Base-by-base conservation (phyloP, 2,797 vertebrate species). In the Muraenolepis orangiensis region DNA sequence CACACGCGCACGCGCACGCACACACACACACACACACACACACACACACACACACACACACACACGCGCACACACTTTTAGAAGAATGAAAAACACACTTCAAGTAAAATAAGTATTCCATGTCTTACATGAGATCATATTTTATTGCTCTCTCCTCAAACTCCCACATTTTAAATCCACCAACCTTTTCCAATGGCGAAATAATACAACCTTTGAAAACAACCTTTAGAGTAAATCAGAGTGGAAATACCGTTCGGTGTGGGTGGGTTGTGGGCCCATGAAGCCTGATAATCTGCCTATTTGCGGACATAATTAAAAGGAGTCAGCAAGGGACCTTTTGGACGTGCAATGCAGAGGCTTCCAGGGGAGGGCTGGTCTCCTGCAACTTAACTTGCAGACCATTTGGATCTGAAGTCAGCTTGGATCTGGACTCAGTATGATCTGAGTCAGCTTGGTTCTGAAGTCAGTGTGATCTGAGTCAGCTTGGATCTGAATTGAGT, bases 111-210 rank as follows among this genome's bases (percentile, higher is more conserved):
- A 72, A 23, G 16, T 8, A 36, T 13, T 70, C 13, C 71, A 36
- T 42, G 36, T 70, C 32, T 71, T 67, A 30, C 38, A 32, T 69
- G 61, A 64, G 42, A 5, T 32, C 16, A 57, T 57, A 3, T 61
- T 72, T n/a, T 20, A 70, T 26, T 30, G 26, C 23, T 70, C 68
- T 75, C 46, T 75, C 30, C 31, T 30, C 42, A 57, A 57, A 18
- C 6, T 42, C 16, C 18, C 28, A n/a, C 16, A 66, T 67, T 31
- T 67, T 3, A 6, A 29, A 67, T 67, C 16, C 16, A 67, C 30
- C 66, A 67, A 13, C 26, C 4, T 66, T 4, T 66, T 30, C 28
- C 26, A 5, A 29, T 8, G 61, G 26, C 1, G 29, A 29, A 66
- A 13, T n/a, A 20, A 66, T 30, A 29, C 64, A 30, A 66, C 64